These are phyloP conservation scores for Gallinago nigripennis DNA, from an alignment of 2,797 vertebrate genomes.

Conservation along the genomic window DNA sequence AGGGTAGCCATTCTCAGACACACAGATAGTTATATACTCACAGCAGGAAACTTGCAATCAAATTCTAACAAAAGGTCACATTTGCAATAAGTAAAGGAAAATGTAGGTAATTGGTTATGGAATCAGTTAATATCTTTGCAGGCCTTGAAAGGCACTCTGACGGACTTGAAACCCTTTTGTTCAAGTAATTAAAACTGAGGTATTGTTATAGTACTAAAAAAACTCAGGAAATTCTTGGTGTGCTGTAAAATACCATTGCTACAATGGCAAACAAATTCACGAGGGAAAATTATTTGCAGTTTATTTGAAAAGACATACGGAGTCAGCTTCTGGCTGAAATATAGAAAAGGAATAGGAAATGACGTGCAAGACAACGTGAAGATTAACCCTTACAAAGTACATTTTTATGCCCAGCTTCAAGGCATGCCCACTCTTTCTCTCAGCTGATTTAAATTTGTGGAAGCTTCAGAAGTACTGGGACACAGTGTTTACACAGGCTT, in stretches of 20 bases:
- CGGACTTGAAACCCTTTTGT: slow-evolving; percentile 84
- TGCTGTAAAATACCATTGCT: background rate
- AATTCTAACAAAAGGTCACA: slow-evolving; percentile 96
- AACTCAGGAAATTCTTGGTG: background rate
- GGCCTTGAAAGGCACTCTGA: slow-evolving; percentile 85
- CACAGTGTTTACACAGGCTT: background rate
- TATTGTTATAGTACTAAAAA: slow-evolving; percentile 61
- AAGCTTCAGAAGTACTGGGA: rapidly evolving
- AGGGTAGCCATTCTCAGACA: slow-evolving; percentile 66
- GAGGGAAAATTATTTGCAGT: background rate
- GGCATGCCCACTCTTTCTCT: background rate
- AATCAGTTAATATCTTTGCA: slow-evolving; percentile 83
- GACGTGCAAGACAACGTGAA: background rate
- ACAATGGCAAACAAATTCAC: background rate
- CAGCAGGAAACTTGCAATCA: slow-evolving; percentile 90
- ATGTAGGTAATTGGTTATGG: slow-evolving; percentile 93
- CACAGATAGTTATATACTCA: slow-evolving; percentile 74
- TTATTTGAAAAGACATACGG: background rate
- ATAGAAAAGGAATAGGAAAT: background rate
- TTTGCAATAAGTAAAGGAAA: slow-evolving; percentile 93
- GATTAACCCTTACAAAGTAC: background rate
- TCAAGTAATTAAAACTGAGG: slow-evolving; percentile 82
- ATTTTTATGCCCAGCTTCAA: background rate
- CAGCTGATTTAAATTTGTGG: background rate
- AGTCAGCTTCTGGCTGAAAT: background rate